These are phyloP conservation scores for Odocoileus virginianus DNA, from an alignment of 2,113 vertebrate species.

Conservation along the genomic window DNA sequence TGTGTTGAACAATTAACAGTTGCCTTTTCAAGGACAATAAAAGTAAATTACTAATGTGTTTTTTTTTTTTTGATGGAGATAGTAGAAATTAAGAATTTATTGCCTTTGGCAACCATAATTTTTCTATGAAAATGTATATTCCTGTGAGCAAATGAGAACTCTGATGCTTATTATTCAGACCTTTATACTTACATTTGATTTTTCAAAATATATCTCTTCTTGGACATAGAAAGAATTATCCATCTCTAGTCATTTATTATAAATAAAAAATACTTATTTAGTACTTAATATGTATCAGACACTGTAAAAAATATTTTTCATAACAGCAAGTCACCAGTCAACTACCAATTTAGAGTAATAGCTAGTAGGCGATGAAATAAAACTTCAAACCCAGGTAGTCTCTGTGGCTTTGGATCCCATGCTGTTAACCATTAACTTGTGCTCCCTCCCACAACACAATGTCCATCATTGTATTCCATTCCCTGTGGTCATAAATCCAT, in stretches of 20 bases:
- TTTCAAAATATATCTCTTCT: background rate
- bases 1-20: background rate
- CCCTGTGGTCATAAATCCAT: background rate
- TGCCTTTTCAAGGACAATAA: background rate
- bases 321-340: background rate
- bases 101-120: background rate
- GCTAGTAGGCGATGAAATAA: background rate
- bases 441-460: background rate
- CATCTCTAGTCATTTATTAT: background rate
- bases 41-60: background rate
- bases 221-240: background rate
- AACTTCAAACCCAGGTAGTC: background rate
- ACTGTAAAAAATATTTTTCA: background rate
- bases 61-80: background rate
- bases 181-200: background rate
- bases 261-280: background rate
- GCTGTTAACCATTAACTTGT: background rate
- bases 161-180: background rate
- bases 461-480: background rate
- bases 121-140: slow-evolving; percentile 1
- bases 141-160: background rate
- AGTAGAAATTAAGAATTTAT: background rate
- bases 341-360: background rate
- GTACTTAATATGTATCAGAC: background rate
- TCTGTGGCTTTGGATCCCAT: background rate